Conservation (phyloP, 2,797 vertebrate species). For the Rhynchotus rufescens region DNA sequence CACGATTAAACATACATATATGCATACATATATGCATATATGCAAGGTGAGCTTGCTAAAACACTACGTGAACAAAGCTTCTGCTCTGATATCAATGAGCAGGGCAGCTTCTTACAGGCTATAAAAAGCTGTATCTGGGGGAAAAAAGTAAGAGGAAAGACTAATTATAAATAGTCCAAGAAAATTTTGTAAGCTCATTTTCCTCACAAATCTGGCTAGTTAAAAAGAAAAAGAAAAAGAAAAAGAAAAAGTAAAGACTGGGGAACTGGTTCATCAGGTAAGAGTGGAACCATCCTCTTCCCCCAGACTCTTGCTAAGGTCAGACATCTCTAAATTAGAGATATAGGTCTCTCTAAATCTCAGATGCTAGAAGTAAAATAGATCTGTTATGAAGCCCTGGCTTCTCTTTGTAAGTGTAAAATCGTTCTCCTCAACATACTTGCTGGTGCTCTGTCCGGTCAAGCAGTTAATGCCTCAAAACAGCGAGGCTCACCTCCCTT, state of each 20-base stretch:
- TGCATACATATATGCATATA: not conserved
- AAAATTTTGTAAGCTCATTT: not conserved
- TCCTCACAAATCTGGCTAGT: not conserved
- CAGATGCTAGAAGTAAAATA: not conserved
- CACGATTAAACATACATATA: constrained; percentile 14
- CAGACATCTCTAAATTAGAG: not conserved
- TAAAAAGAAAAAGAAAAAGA: not conserved
- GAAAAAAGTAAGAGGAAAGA: not conserved
- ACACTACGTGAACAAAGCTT: not conserved
- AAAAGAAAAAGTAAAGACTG: not conserved
- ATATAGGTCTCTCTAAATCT: not conserved
- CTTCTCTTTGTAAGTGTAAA: not conserved
- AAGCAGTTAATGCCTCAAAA: constrained; percentile 4
- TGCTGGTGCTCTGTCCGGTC: not conserved
- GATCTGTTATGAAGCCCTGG: not conserved
- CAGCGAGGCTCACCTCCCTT: not conserved
- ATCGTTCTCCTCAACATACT: not conserved
- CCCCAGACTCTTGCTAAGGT: not conserved
- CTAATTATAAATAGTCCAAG: not conserved
- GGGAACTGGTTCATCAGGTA: not conserved
- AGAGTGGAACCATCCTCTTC: not conserved
- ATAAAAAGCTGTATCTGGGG: rapidly evolving
- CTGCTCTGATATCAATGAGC: not conserved
- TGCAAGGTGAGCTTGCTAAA: not conserved
- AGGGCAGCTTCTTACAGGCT: not conserved